Evolutionary conservation across 2,113 vertebrate species (phyloP), one percentile per base, ranked within the genome.

Genomic region (Conger conger): DNA sequence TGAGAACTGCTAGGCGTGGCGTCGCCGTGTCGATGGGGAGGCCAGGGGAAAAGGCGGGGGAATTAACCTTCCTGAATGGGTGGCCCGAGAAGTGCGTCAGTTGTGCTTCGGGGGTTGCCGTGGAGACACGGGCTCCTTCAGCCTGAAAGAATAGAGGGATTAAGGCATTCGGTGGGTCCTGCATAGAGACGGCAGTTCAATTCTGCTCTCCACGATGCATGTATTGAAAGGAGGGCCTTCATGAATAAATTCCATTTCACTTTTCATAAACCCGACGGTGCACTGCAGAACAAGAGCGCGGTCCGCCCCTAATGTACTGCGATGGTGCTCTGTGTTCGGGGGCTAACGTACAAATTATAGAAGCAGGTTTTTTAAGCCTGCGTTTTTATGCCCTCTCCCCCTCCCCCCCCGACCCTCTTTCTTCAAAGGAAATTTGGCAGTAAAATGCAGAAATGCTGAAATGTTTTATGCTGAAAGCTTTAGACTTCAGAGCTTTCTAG

Each of bases 351-450:
- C 36, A 36, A 82, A 60, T 82, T 82, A 36, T 40, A 30, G 60
- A 73, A 73, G 82, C 36, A 54, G 54, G 23, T 8, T 57, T 30
- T 27, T 2, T 18, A 30, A 16, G 35, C 83, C 84, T 73, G 16
- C 83, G n/a, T n/a, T n/a, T n/a, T n/a, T n/a, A n/a, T n/a, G n/a
- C n/a, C n/a, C n/a, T 40, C 20, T 18, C 54, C 57, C 35, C 45
- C 38, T 68, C 37, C 77, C 15, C 0, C 9, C n/a, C 6, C 40
- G n/a, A 42, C 17, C 68, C 5, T 1, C 53, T 5, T 42, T 79
- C 16, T 63, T 73, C 88, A 90, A 87, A 91, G 88, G 88, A 91
- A 92, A 93, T 76, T 87, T 76, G 15, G 77, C 85, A 91, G 91
- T 86, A 91, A 78, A 83, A 82, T 36, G 88, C 90, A n/a, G n/a